Percentiles rank a stretch among this genome's conserved stretches.
These are phyloP conservation scores for Hydrozoanthus gracilis DNA, from an alignment of 92 coral and sea anemone genomes.

Conservation along the genomic window DNA sequence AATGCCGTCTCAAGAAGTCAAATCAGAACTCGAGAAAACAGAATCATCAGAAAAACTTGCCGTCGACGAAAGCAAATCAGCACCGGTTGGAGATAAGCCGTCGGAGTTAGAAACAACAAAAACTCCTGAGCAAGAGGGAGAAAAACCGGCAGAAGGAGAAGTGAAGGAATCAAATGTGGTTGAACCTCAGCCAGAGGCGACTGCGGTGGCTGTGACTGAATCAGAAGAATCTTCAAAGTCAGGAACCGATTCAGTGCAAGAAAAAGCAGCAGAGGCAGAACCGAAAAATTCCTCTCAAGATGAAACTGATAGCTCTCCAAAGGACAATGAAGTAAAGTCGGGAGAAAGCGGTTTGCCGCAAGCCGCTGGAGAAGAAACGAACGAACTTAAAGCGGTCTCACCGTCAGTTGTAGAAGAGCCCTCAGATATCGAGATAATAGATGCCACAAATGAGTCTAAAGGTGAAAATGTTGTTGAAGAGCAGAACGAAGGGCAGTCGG, in stretches of 20 bases:
- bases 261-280: not conserved
- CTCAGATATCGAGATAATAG: constrained; percentile 1
- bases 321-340: not conserved
- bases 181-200: not conserved
- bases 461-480: not conserved
- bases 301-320: not conserved
- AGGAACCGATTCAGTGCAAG: not conserved
- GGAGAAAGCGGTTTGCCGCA: not conserved
- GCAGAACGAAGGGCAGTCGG: not conserved
- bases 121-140: constrained; percentile 5
- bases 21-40: not conserved
- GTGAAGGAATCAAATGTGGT: not conserved
- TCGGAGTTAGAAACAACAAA: not conserved
- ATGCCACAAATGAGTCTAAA: not conserved
- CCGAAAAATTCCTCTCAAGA: not conserved
- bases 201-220: not conserved
- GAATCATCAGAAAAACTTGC: not conserved
- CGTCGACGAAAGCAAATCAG: not conserved
- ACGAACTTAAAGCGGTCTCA: not conserved
- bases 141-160: not conserved
- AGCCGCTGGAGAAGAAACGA: not conserved
- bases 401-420: constrained; percentile 8
- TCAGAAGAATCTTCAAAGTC: not conserved
- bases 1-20: constrained; percentile 7
- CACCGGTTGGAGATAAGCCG: constrained; percentile 9